A percentile compares a stretch with the other conserved stretches of the same genome.
Conservation (phyloP, 92 coral and sea anemone species). For the Parazoanthus swiftii region DNA sequence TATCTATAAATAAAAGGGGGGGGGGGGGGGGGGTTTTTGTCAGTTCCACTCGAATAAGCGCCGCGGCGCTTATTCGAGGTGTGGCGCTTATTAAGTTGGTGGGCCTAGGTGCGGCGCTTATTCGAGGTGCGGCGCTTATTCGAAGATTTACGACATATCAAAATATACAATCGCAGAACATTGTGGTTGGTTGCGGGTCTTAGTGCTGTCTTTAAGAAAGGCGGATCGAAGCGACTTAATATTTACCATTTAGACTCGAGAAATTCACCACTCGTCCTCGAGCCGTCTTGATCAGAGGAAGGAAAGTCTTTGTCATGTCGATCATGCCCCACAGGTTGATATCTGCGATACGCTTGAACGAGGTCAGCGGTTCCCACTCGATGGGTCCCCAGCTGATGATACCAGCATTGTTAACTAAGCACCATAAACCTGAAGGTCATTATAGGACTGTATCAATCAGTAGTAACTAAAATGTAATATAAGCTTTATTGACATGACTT, state of each 20-base stretch:
- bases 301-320: slow-evolving; percentile 91
- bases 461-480: too few relatives aligned
- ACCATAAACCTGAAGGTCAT: slow-evolving; percentile 85
- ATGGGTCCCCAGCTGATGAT: slow-evolving; percentile 77
- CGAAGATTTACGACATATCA: too few relatives aligned
- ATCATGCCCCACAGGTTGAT: slow-evolving; percentile 92
- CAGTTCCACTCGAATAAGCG: slow-evolving; percentile 32
- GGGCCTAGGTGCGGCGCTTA: too few relatives aligned
- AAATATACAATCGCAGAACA: too few relatives aligned
- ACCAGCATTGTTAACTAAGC: slow-evolving; percentile 93
- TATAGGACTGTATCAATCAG: neutral
- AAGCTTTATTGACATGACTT: too few relatives aligned
- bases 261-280: slow-evolving; percentile 85
- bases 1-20: too few relatives aligned
- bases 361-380: slow-evolving; percentile 84
- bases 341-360: slow-evolving; percentile 73
- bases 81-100: too few relatives aligned
- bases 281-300: slow-evolving; percentile 85
- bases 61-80: slow-evolving; percentile 27
- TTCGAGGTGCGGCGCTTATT: too few relatives aligned
- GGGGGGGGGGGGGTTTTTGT: too few relatives aligned
- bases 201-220: too few relatives aligned
- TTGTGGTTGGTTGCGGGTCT: too few relatives aligned
- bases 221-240: neutral
- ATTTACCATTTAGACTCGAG: slow-evolving; percentile 82